phyloP scores from a whole-genome alignment of 2,888 invertebrate species.

The Diarsia rubi region DNA sequence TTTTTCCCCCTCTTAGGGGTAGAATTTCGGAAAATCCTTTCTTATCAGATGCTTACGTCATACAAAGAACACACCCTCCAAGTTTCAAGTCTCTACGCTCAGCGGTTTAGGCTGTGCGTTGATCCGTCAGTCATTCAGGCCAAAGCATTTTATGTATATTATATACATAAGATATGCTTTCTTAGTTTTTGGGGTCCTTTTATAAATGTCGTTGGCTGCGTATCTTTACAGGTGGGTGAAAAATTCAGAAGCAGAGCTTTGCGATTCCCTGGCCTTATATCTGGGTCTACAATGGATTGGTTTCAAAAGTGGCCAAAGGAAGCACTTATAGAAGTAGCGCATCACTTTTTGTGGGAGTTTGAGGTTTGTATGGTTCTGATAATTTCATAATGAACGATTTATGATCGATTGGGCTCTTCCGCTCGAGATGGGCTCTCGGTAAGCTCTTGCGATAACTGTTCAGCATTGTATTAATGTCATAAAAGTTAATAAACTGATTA shows the following conservation, averaged over 20 bases:
- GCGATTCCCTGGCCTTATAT: conserved; percentile 98
- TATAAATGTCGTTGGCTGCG: neutral
- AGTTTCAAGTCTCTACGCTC: too few species aligned
- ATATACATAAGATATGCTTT: neutral
- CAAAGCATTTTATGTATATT: too few species aligned
- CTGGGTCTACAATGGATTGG: conserved; percentile 98
- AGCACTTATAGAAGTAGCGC: conserved; percentile 95
- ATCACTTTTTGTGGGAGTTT: conserved; percentile 94
- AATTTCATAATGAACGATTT: neutral
- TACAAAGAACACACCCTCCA: too few species aligned
- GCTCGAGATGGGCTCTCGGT: too few species aligned
- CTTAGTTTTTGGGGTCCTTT: neutral
- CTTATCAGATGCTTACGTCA: too few species aligned
- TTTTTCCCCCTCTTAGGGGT: too few species aligned
- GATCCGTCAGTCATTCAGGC: too few species aligned
- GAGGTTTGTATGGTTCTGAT: conserved; percentile 74
- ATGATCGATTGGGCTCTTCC: neutral
- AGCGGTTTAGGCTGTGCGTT: too few species aligned
- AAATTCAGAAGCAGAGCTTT: conserved; percentile 96
- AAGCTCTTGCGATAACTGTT: neutral
- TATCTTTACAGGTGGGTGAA: conserved; percentile 93
- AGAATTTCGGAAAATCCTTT: too few species aligned
- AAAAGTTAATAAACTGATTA: neutral
- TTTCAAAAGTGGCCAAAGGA: conserved; percentile 97
- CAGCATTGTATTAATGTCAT: neutral